These are phyloP conservation scores for Cyprinodon tularosa DNA, from an alignment of 2,113 vertebrate genomes.

Conservation along the genomic window DNA sequence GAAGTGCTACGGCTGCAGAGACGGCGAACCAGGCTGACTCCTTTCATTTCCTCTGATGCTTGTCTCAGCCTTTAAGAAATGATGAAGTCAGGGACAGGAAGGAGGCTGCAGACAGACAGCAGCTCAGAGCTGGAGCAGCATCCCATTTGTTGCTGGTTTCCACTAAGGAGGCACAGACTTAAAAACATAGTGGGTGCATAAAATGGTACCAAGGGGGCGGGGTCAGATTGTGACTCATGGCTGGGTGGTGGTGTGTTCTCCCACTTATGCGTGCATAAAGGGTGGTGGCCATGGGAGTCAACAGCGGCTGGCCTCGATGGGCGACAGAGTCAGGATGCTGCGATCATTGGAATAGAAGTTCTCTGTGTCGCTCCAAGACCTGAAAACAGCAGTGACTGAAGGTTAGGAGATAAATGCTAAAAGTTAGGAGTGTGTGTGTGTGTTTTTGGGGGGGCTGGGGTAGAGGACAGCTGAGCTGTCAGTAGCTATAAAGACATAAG, in stretches of 20 bases:
- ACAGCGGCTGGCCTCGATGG: conserved; percentile 89
- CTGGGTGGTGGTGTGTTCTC: background rate
- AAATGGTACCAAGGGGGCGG: conserved; percentile 2
- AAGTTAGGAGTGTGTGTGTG: conserved; percentile 9
- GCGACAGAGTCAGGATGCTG: conserved; percentile 94
- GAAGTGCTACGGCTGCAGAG: background rate
- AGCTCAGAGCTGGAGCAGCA: conserved; percentile 18
- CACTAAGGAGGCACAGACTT: background rate
- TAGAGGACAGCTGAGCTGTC: background rate
- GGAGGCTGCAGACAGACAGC: background rate
- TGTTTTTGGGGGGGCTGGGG: conserved; percentile 7
- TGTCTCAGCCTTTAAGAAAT: background rate
- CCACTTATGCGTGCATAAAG: conserved; percentile 14
- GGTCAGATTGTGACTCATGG: conserved; percentile 18
- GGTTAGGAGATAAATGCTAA: conserved; percentile 48
- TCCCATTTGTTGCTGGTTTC: conserved; percentile 14
- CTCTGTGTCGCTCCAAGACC: conserved; percentile 93
- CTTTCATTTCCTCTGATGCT: conserved; percentile 16
- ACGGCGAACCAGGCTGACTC: background rate
- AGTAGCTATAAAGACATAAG: background rate
- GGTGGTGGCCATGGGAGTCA: conserved; percentile 70
- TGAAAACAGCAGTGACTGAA: conserved; percentile 83
- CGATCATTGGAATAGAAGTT: conserved; percentile 93
- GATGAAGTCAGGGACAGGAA: background rate
- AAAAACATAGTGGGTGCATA: conserved; percentile 8